phyloP scores from a whole-genome alignment of 92 coral and sea anemone species.

The Phenganax stokvisi region DNA sequence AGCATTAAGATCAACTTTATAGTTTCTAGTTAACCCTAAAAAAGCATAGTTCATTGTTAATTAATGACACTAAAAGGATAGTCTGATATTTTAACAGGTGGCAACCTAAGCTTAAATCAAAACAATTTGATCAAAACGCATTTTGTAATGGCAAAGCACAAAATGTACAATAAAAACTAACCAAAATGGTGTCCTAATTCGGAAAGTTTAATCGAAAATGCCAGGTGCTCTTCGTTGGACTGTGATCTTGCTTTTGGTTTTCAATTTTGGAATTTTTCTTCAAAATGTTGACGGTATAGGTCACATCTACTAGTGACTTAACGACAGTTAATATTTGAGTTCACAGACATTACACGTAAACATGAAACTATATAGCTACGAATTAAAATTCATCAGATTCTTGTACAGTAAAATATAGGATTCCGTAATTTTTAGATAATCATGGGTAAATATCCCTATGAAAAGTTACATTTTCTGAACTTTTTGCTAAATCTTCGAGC shows the following conservation, averaged over 20 bases:
- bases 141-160: constrained; percentile 4
- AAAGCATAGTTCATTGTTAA: constrained; percentile 29
- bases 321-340: not conserved
- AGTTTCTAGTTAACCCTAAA: not conserved
- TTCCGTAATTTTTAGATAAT: no score
- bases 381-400: no score
- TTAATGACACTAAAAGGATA: not conserved
- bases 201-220: not conserved
- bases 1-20: not conserved
- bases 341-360: not conserved
- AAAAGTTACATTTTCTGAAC: no score
- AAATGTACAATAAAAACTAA: not conserved
- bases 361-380: not conserved
- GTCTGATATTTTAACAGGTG: constrained; percentile 28
- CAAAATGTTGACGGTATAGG: not conserved
- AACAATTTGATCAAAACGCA: not conserved
- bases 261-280: not conserved
- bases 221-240: not conserved
- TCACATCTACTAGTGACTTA: not conserved
- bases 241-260: not conserved
- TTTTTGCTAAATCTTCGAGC: not conserved
- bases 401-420: no score
- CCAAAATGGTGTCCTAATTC: not conserved
- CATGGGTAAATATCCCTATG: no score
- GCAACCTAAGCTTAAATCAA: not conserved